A percentile compares a stretch with the other conserved stretches of the same genome.
These are phyloP conservation scores for Mythimna vitellina DNA, from an alignment of 2,888 invertebrate genomes.

Conservation along the genomic window DNA sequence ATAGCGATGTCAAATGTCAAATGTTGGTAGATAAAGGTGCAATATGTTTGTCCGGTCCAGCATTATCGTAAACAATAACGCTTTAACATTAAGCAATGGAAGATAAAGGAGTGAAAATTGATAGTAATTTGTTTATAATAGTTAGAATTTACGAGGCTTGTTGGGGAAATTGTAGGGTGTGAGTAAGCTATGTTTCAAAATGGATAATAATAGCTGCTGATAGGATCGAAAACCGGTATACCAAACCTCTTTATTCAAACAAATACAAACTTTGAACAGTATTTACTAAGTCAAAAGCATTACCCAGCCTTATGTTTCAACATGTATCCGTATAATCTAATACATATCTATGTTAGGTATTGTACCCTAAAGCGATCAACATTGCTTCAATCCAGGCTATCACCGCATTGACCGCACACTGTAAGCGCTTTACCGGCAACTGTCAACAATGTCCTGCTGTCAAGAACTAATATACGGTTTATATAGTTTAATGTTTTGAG, in stretches of 20 bases:
- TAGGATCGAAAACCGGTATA: conserved; percentile 15
- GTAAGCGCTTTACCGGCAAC: conserved; percentile 21
- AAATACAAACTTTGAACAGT: background rate
- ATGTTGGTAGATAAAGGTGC: conserved; percentile 69
- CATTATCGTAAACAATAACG: conserved; percentile 62
- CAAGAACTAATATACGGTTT: conserved; percentile 38
- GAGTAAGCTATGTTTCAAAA: conserved; percentile 27
- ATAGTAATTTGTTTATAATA: conserved; percentile 59
- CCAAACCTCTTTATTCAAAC: background rate
- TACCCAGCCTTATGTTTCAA: background rate
- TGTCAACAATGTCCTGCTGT: conserved; percentile 39
- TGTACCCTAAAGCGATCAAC: conserved; percentile 10
- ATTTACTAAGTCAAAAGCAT: conserved; percentile 6
- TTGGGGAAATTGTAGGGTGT: conserved; percentile 40
- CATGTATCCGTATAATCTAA: background rate
- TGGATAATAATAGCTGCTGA: conserved; percentile 15
- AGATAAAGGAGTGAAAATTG: conserved; percentile 64
- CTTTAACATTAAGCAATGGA: conserved; percentile 61
- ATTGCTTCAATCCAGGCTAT: conserved; percentile 37
- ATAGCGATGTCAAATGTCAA: conserved; percentile 81
- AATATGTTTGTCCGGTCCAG: conserved; percentile 67
- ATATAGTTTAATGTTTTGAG: conserved; percentile 52
- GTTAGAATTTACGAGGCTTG: conserved; percentile 47
- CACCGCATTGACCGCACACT: conserved; percentile 25
- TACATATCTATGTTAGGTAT: conserved; percentile 2